These are phyloP conservation scores for Drosophila recens DNA, from an alignment of 2,888 invertebrate species.

Conservation along the genomic window DNA sequence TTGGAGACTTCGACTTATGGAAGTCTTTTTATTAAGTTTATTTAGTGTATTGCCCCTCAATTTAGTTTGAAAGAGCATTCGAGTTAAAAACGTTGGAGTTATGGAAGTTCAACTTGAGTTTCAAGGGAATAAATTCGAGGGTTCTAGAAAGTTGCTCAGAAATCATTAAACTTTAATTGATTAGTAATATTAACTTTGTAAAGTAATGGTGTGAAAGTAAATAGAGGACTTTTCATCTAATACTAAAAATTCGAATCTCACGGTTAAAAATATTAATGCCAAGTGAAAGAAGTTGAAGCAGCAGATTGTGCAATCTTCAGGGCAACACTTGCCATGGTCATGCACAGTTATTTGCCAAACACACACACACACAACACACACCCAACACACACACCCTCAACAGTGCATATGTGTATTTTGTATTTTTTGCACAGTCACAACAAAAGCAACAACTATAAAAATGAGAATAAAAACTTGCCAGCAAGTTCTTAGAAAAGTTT, in stretches of 20 bases:
- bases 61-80: too few relatives aligned
- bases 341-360: slow-evolving; percentile 65
- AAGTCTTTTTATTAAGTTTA: too few relatives aligned
- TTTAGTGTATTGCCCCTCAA: too few relatives aligned
- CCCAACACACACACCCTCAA: slow-evolving; percentile 9
- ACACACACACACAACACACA: slow-evolving; percentile 18
- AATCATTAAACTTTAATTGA: too few relatives aligned
- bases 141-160: too few relatives aligned
- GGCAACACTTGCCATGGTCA: slow-evolving; percentile 44
- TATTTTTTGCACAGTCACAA: slow-evolving; percentile 44
- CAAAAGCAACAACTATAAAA: slow-evolving; percentile 28
- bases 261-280: not conserved
- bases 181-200: too few relatives aligned
- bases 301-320: slow-evolving; percentile 61
- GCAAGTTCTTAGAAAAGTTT: slow-evolving; percentile 69
- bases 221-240: too few relatives aligned
- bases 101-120: too few relatives aligned
- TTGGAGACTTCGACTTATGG: too few relatives aligned
- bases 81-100: too few relatives aligned
- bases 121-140: too few relatives aligned
- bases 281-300: slow-evolving; percentile 23
- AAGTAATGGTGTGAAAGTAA: too few relatives aligned
- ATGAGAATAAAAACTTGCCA: slow-evolving; percentile 38
- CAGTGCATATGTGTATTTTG: slow-evolving; percentile 34
- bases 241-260: not conserved